Conservation (phyloP, 2,797 vertebrate species). For the Sebastes vulpes region DNA sequence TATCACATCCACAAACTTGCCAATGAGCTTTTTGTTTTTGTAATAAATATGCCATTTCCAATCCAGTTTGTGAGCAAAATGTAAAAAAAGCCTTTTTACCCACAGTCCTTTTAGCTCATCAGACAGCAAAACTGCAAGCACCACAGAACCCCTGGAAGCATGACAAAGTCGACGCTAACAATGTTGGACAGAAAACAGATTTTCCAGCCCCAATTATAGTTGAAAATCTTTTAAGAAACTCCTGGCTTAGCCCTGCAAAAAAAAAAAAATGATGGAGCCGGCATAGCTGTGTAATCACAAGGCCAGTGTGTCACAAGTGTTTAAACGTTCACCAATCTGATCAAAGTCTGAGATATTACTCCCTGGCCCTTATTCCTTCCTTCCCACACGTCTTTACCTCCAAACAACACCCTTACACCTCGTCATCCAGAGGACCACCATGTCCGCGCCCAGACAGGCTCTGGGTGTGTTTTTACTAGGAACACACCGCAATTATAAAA, state of each 20-base stretch:
- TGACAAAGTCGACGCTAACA: conserved; percentile 73
- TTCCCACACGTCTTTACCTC: conserved; percentile 48
- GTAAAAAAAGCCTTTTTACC: conserved; percentile 28
- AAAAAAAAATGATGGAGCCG: conserved; percentile 44
- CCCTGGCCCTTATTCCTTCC: conserved; percentile 7
- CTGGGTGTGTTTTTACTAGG: conserved; percentile 38
- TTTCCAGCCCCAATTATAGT: conserved; percentile 80
- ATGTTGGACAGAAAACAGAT: conserved; percentile 74
- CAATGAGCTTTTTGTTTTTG: conserved; percentile 49
- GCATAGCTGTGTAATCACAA: conserved; percentile 64
- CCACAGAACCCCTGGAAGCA: conserved; percentile 68
- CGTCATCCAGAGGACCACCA: conserved; percentile 54
- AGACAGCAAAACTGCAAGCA: conserved; percentile 61
- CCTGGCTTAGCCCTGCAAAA: conserved; percentile 62
- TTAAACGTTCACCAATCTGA: conserved; percentile 75
- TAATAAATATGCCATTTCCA: conserved; percentile 56
- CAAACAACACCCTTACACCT: conserved; percentile 49
- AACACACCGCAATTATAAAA: conserved; percentile 53
- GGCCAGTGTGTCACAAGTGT: conserved; percentile 64
- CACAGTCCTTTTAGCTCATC: conserved; percentile 46
- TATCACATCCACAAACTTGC: conserved; percentile 34
- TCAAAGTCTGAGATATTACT: conserved; percentile 78
- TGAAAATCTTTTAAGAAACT: conserved; percentile 75
- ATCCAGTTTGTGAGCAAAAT: conserved; percentile 48
- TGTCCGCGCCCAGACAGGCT: conserved; percentile 18